Base-by-base conservation (phyloP, 2,797 vertebrate species). In the Oceanodroma leucorhoa region DNA sequence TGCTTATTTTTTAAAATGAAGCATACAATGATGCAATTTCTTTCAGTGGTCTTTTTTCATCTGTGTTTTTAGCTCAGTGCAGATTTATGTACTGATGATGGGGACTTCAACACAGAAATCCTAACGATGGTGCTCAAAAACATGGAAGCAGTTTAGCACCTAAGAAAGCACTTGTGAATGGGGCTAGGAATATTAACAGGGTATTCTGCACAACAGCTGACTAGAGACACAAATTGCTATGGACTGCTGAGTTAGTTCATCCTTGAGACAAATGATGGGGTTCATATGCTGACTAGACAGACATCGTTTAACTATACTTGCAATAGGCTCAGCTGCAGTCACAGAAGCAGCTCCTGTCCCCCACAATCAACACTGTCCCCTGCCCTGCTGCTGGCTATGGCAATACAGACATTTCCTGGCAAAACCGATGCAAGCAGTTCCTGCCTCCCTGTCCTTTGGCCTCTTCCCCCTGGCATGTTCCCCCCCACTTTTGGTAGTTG, bases 391-490 rank as follows among this genome's bases (percentile, higher is more conserved):
- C 36, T 71, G 41, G 30, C 32, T 71, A 0, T 7, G 15, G 62
- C 5, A 2, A 51, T 12, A 26, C 24, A 43, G 45, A 64, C 1
- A 2, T 40, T 84, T 84, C 23, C 38, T 50, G n/a, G 34, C 30
- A 84, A 78, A 89, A 64, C 6, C 0, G 1, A 66, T 13, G 4
- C 24, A 48, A 65, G 6, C 14, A 22, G 14, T 10, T 89, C 30
- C 23, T 77, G 27, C 8, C n/a, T 55, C 32, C 6, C 11, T 23
- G 13, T 22, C 14, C 17, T 36, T 21, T 38, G 36, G 10, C 8
- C 36, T 45, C 29, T 71, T 73, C 14, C 9, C 20, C 2, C 29
- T 22, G 9, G 7, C 5, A 0, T 0, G 2, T 26, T 70, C 20
- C 57, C n/a, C 29, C 8, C 1, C 7, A 10, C 23, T 46, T 82